Percentiles rank a stretch among this genome's conserved stretches.
phyloP scores from a whole-genome alignment of 2,113 vertebrate species.

The Boleophthalmus pectinirostris region DNA sequence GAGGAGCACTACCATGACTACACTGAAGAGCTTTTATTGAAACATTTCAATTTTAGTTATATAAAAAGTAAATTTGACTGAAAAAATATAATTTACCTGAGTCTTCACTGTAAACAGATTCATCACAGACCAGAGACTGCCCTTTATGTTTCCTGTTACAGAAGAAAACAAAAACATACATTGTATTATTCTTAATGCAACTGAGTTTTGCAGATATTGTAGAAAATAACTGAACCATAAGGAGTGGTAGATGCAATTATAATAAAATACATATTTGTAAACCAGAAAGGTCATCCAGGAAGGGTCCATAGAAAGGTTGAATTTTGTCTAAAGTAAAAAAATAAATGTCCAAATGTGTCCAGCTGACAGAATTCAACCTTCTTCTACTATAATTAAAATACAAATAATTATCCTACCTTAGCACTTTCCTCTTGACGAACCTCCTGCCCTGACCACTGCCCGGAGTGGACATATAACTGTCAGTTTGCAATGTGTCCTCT shows the following conservation, averaged over 20 bases:
- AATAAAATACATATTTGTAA: too few species aligned
- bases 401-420: constrained; percentile 56
- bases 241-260: too few species aligned
- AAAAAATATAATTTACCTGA: constrained; percentile 55
- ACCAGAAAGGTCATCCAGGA: too few species aligned
- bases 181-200: background rate
- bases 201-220: too few species aligned
- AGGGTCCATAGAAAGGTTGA: too few species aligned
- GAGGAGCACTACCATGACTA: background rate
- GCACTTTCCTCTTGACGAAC: constrained; percentile 75
- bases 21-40: background rate
- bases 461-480: constrained; percentile 35
- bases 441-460: constrained; percentile 35
- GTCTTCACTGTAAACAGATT: constrained; percentile 74
- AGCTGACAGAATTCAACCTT: too few species aligned
- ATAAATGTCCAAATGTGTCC: too few species aligned
- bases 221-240: too few species aligned
- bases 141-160: constrained; percentile 70
- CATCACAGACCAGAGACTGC: constrained; percentile 67
- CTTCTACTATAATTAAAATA: too few species aligned
- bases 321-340: too few species aligned
- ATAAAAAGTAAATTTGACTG: background rate
- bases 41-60: background rate
- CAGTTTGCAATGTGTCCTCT: constrained; percentile 8
- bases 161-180: background rate